Evolutionary conservation across 2,113 vertebrate species (phyloP), one percentile per base, ranked within the genome.

Genomic region (Rhinolophus ferrumequinum): DNA sequence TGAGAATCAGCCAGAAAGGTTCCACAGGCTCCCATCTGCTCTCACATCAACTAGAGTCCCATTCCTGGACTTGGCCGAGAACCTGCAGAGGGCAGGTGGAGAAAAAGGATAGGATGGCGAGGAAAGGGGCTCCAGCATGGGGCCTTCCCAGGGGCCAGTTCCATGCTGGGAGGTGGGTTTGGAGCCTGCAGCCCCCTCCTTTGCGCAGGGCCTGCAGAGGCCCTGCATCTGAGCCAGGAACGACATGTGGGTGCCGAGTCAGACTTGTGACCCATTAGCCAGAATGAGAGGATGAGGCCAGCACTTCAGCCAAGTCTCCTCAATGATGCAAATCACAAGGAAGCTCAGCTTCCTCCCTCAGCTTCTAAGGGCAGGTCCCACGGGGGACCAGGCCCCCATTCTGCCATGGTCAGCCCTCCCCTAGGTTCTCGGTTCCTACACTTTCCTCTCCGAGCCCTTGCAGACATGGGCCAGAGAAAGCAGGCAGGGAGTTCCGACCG

Each of bases 181-280:
- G 33, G 22, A 38, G 30, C 76, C 75, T 5, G 3, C 35, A 73
- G 47, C 21, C 30, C 73, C 54, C 12, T 3, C 24, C 50, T 54
- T 56, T 73, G 26, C 64, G 4, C 2, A 3, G 47, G 88, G 73
- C 56, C 88, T 83, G 11, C 62, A 41, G 1, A 76, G 83, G 83
- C 24, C 4, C 50, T 12, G 41, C 96, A 69, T 58, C 22, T 3
- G 41, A 67, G 97, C 97, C 95, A 97, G 81, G 64, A 15, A 66
- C 28, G 24, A 95, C 97, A 96, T 90, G 94, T 96, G 97, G 96
- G 76, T 52, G 90, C 94, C 97, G 96, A 96, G 90, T 97, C 97
- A 97, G 90, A 89, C 95, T 44, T 52, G 80, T 88, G 90, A 90
- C 88, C 95, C 81, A 85, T 73, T 85, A 33, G 88, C 93, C 90